Percentiles rank a stretch among this genome's conserved stretches.
Conservation (phyloP, 2,797 vertebrate species). For the Danio tinwini region DNA sequence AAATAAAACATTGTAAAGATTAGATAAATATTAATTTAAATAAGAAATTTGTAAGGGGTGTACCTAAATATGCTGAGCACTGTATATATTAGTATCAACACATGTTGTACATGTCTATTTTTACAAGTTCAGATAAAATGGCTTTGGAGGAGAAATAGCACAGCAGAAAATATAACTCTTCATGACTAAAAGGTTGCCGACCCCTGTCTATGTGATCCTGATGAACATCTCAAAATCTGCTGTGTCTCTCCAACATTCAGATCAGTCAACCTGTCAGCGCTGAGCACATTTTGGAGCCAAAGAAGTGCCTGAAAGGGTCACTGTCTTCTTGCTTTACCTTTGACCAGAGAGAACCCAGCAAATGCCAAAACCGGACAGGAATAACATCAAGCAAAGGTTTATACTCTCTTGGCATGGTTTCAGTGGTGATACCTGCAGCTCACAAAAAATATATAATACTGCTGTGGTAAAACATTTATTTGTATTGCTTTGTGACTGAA, state of each 20-base stretch:
- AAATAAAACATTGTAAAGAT: no score
- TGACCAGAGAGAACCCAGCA: not conserved
- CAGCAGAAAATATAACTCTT: no score
- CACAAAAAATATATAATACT: not conserved
- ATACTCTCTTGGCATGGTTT: not conserved
- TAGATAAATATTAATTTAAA: no score
- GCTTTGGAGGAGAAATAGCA: no score
- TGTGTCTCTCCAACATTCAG: not conserved
- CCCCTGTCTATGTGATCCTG: not conserved
- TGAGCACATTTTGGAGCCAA: constrained; percentile 19
- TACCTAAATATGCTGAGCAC: no score
- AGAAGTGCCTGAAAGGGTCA: constrained; percentile 16
- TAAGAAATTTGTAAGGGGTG: no score
- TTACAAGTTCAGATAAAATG: no score
- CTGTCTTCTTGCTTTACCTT: constrained; percentile 16
- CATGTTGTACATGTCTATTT: no score
- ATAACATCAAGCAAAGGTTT: not conserved
- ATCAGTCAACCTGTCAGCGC: constrained; percentile 31
- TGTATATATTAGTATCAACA: no score
- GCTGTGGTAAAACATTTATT: not conserved
- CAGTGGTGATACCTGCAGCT: not conserved
- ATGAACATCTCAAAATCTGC: not conserved
- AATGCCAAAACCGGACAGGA: constrained; percentile 12
- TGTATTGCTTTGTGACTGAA: not conserved
- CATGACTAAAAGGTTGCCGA: no score